Evolutionary conservation across 2,888 invertebrate genomes (phyloP), one percentile per base, ranked within the genome.

Genomic region (Trachelus stipa): DNA sequence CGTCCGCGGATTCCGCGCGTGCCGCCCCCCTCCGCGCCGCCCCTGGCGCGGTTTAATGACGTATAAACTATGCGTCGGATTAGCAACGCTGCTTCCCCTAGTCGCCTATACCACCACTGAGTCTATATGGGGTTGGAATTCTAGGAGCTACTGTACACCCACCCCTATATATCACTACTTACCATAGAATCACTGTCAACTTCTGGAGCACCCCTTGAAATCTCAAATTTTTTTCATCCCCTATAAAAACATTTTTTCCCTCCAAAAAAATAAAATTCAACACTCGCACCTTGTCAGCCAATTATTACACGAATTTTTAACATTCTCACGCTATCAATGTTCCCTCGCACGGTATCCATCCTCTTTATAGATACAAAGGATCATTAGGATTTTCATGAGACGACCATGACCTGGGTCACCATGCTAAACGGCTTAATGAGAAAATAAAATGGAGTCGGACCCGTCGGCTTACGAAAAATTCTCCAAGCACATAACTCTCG

Each of bases 51-150:
- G 90, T 91, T 91, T 91, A 91, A 91, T 91, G 91, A 91, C 91
- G 91, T 91, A 91, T 91, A 91, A 91, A 91, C 91, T 91, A 91
- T 91, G 91, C 90, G 90, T 82, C 84, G 91, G 91, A 91, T 91
- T 91, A 91, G 87, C 87, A 84, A 83, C 83, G 83, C 85, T 37
- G 74, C 34, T 11, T n/a, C 74, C 35, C 74, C 34, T 31, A 34
- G 34, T 6, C 74, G 34, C 35, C 6, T 23, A 0, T 34, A n/a
- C 74, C 56, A 56, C 56, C 56, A 9, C 56, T 56, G 9, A 2
- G 56, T 56, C 23, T 56, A 56, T 23, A 56, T 23, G 56, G 56
- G 56, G 56, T 56, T 23, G 23, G 9, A 56, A 23, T 56, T 23
- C 56, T 56, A 56, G 56, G 9, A 56, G 56, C 56, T 15, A 56